Evolutionary conservation across 2,113 vertebrate species (phyloP), one percentile per base, ranked within the genome.

Genomic region (Hippocampus guttulatus): DNA sequence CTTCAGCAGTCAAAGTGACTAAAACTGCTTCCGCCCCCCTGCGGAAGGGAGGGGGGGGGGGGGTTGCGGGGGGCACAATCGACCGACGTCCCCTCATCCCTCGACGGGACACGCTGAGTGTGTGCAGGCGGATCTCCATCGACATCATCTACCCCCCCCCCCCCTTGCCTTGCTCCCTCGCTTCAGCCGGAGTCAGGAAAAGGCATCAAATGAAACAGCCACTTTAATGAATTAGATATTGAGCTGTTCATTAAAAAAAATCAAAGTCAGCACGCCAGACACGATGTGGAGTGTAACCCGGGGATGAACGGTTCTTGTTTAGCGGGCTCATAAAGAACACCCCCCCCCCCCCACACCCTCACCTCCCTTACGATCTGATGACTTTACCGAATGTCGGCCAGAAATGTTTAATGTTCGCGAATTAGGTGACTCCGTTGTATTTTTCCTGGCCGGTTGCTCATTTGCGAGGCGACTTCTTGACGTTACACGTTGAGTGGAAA

Each of bases 141-240:
- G 83, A 72, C 73, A 41, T 81, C 75, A 76, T 81, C 86, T 81
- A 75, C 66, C 70, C 45, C 77, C 77, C 79, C 66, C 71, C 45
- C 77, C 77, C 79, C 79, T 78, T 58, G 70, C 74, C 82, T 70
- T 60, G 58, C 71, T 84, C 72, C 58, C 74, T 66, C 54, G 74
- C 69, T 88, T 88, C 73, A 73, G 85, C 84, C 74, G 61, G 82
- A 78, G 85, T 84, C 81, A 84, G 88, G 87, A 88, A 87, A 88
- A 88, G 69, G 78, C 87, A 88, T 89, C 84, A 88, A 91, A 91
- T 90, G 90, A 91, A 92, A 91, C 79, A 86, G 85, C 85, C 91
- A 92, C 91, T 92, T 92, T 92, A 93, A 93, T 92, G 88, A 92
- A 93, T 92, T 92, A 83, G 91, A 87, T 92, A 92, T 92, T 89